Evolutionary conservation across 2,888 invertebrate genomes (phyloP), one percentile per base, ranked within the genome.

Genomic region (Parnassius mnemosyne): DNA sequence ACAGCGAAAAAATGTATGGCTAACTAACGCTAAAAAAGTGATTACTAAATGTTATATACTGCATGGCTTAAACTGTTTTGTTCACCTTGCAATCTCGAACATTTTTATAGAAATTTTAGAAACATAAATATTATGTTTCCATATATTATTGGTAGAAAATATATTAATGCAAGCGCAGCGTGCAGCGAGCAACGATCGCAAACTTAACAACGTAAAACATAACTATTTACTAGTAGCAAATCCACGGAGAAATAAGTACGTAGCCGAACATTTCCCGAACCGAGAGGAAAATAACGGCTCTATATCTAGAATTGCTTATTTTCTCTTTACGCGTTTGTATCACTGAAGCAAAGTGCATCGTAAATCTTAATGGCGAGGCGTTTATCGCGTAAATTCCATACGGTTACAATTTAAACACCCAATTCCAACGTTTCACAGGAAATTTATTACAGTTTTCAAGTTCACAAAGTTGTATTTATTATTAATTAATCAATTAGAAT

Each of bases 341-440:
- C 78, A 80, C 78, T 79, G 78, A 75, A 78, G 76, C 70, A 68
- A 74, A 81, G 76, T 73, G 70, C 68, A 72, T 79, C 83, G 76
- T 84, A 81, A 84, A 81, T 81, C 77, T 76, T 80, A 80, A 81
- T 80, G 75, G 71, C 54, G 64, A 52, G 53, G 52, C 63, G 55
- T 57, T 61, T 57, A 61, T 61, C 56, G 60, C 60, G 43, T 54
- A 47, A 61, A 55, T 56, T 56, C 43, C 60, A 50, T 44, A 56
- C 55, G 41, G 46, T 44, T 52, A 61, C 61, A 56, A 51, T 55
- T 61, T 61, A 56, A 61, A 56, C 61, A 61, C 61, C 55, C 61
- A 51, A 56, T 61, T 56, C 34, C 34, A 46, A 53, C 50, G 42
- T 60, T 44, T 43, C 55, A 25, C 44, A 10, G 50, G 34, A 49